Conservation (phyloP, 2,113 vertebrate genomes). For the Rhabdomys dilectus region DNA sequence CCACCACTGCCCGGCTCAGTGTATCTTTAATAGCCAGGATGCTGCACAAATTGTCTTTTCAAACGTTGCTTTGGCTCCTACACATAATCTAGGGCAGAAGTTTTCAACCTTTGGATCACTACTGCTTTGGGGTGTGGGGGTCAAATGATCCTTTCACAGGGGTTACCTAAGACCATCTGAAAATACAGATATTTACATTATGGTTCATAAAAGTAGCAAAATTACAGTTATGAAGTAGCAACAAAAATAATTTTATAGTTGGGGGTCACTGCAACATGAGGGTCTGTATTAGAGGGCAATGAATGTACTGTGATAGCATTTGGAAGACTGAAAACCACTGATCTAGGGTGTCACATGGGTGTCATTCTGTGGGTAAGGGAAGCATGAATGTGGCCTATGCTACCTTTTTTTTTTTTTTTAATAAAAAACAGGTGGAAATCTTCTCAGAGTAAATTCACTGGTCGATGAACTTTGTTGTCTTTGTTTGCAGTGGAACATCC, state of each 20-base stretch:
- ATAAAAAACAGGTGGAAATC: not conserved
- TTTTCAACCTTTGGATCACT: not conserved
- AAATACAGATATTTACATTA: not conserved
- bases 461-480: not conserved
- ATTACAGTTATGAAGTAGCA: not conserved
- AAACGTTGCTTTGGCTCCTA: not conserved
- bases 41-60: rapidly evolving
- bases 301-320: not conserved
- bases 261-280: not conserved
- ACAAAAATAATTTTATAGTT: not conserved
- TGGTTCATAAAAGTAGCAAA: not conserved
- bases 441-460: not conserved
- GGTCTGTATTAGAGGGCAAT: not conserved
- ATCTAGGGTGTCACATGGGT: not conserved
- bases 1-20: no score
- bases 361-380: not conserved
- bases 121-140: not conserved
- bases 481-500: not conserved
- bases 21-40: no score
- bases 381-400: not conserved
- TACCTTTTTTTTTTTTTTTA: not conserved
- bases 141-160: not conserved
- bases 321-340: not conserved
- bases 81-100: not conserved
- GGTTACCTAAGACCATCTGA: not conserved